Evolutionary conservation across 2,797 vertebrate species (phyloP), one percentile per base, ranked within the genome.

Genomic region (Meda fulgida): DNA sequence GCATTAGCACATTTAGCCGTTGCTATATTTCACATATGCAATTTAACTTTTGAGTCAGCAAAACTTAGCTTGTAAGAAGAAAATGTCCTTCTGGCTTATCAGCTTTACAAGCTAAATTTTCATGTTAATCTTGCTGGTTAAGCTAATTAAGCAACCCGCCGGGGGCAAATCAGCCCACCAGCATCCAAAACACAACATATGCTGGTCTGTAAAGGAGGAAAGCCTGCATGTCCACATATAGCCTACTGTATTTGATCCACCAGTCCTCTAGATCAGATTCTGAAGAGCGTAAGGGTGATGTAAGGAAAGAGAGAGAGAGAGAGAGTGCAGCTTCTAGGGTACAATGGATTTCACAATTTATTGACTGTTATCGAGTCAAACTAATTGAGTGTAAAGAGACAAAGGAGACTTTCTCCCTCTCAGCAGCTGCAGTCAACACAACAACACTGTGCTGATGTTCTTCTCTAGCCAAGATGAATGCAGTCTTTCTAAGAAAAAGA

Each of bases 361-460:
- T 82, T 87, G 66, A 84, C 84, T 84, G 46, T 38, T 66, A 78
- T n/a, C 67, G 31, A 78, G 63, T 84, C 55, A 13, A 75, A 75
- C 48, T 82, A 69, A 69, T 81, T 81, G 78, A 89, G 69, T 36
- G 48, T 46, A 76, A 36, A 71, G 70, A 84, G 43, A 91, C 83
- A 90, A 82, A 87, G 16, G 81, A 48, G 43, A 34, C 87, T 87
- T 89, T 90, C 83, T 88, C 72, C 55, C 66, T 67, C 48, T 29
- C 55, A 72, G 72, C 85, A 90, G 89, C 89, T 90, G 90, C 87
- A 87, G 85, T 55, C 21, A 18, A 58, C 38, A 70, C 29, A 77
- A 58, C 19, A 78, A 53, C 67, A 71, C 78, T 29, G 78, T 63
- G 43, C 77, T 65, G 79, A 43, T 46, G 72, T 36, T 83, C 70